Conservation (phyloP, 2,888 invertebrate genomes). For the Noctuana brunneofusca region DNA sequence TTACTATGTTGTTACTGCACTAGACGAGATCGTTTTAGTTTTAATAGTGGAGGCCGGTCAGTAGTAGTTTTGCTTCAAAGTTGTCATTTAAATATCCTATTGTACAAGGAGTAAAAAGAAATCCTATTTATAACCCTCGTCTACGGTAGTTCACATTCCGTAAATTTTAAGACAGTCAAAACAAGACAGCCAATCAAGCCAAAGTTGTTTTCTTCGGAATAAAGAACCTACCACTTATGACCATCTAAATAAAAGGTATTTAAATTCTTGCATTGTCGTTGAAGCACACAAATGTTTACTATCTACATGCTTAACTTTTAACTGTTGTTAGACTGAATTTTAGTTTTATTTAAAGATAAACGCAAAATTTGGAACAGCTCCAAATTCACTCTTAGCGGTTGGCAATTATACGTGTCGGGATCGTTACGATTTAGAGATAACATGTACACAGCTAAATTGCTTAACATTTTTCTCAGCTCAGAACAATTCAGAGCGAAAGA, state of each 20-base stretch:
- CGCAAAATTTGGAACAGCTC: constrained; percentile 69
- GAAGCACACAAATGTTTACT: neutral
- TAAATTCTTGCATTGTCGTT: neutral
- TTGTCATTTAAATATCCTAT: neutral
- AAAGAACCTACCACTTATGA: no score
- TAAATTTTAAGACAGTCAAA: no score
- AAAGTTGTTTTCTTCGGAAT: no score
- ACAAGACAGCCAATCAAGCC: no score
- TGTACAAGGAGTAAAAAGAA: no score
- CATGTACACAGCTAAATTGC: constrained; percentile 33
- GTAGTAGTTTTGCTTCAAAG: neutral
- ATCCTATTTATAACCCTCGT: no score
- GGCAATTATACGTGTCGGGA: constrained; percentile 68
- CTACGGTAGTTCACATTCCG: no score
- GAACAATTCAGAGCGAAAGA: neutral
- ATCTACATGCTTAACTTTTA: neutral
- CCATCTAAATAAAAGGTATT: neutral
- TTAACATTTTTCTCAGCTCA: constrained; percentile 6
- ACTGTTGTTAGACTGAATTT: neutral
- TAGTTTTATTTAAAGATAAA: constrained; percentile 70
- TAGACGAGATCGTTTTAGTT: neutral
- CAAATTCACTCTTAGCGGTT: constrained; percentile 76
- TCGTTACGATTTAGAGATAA: constrained; percentile 50
- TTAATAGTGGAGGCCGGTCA: neutral
- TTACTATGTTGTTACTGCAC: neutral